phyloP scores from a whole-genome alignment of 2,888 invertebrate genomes.

The Drosophila nigricruria region DNA sequence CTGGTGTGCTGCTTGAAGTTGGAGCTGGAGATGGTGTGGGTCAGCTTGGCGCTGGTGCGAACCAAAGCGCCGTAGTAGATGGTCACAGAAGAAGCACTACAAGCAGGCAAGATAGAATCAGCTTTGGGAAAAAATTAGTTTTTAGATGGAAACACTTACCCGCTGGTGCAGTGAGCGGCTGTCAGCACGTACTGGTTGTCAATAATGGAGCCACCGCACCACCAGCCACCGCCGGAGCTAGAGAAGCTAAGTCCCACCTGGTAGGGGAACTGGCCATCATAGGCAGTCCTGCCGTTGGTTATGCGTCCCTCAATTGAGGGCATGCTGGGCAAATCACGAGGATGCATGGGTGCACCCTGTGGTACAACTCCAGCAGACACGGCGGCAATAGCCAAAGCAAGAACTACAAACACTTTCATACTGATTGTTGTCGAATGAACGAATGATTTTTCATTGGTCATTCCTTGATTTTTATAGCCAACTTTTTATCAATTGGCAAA shows the following conservation, averaged over 20 bases:
- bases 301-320: slow-evolving; percentile 69
- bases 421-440: slow-evolving; percentile 43
- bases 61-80: slow-evolving; percentile 72
- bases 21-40: slow-evolving; percentile 60
- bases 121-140: neutral
- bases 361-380: slow-evolving; percentile 65
- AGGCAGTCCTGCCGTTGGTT: slow-evolving; percentile 72
- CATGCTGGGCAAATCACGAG: slow-evolving; percentile 52
- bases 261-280: slow-evolving; percentile 71
- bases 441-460: slow-evolving; percentile 37
- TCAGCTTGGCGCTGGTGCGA: slow-evolving; percentile 67
- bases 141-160: slow-evolving; percentile 53
- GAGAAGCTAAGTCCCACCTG: slow-evolving; percentile 75
- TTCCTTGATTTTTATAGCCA: slow-evolving; percentile 23
- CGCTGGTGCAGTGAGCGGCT: slow-evolving; percentile 80
- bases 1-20: slow-evolving; percentile 83
- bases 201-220: slow-evolving; percentile 81
- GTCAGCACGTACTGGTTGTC: slow-evolving; percentile 66
- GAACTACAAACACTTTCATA: slow-evolving; percentile 72
- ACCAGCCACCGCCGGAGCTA: slow-evolving; percentile 60
- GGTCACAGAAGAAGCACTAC: slow-evolving; percentile 67
- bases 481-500: slow-evolving; percentile 3
- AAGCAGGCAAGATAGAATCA: neutral
- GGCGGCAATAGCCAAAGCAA: slow-evolving; percentile 67
- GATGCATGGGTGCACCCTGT: slow-evolving; percentile 55